Conservation (phyloP, 2,888 invertebrate species). For the Leptopilina drosophilae region DNA sequence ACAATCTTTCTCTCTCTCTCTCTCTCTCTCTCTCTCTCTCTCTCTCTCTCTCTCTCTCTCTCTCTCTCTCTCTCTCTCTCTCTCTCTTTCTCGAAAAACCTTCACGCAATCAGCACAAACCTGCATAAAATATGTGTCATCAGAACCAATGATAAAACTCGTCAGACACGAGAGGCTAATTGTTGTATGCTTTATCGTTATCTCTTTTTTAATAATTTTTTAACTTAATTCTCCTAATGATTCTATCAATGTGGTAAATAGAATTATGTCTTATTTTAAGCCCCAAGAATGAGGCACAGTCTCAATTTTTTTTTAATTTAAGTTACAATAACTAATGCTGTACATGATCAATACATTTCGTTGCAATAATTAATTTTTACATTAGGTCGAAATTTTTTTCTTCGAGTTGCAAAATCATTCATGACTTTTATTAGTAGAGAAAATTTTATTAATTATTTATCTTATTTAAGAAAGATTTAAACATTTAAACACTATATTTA, state of each 20-base stretch:
- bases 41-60: not conserved
- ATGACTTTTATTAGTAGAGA: too few species aligned
- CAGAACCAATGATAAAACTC: constrained; percentile 11
- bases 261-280: not conserved
- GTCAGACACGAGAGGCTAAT: constrained; percentile 19
- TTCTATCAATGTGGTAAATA: not conserved
- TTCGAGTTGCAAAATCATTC: too few species aligned
- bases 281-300: too few species aligned
- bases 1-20: too few species aligned
- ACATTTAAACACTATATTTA: too few species aligned
- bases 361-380: too few species aligned
- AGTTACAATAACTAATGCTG: too few species aligned
- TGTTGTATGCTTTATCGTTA: constrained; percentile 14
- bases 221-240: not conserved
- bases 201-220: constrained; percentile 1
- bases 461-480: too few species aligned
- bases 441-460: too few species aligned
- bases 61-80: not conserved
- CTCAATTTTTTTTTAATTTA: too few species aligned
- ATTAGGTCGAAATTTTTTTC: too few species aligned
- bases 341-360: too few species aligned
- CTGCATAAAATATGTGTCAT: constrained; percentile 23
- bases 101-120: constrained; percentile 12
- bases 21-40: not conserved
- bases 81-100: constrained; percentile 14